phyloP scores from a whole-genome alignment of 2,888 invertebrate species.

The Pseudanteris insignis region DNA sequence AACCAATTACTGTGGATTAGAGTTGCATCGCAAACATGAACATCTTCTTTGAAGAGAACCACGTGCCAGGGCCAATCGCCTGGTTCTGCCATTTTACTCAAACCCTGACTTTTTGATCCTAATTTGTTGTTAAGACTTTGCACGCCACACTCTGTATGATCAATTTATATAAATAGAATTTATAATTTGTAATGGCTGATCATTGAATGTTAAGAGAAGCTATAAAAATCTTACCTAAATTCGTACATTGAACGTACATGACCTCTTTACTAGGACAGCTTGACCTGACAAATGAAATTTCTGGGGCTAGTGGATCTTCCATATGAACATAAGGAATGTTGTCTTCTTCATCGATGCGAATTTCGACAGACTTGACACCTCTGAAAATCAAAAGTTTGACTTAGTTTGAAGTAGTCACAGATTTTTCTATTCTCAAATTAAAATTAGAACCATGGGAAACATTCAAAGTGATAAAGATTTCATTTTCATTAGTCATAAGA shows the following conservation, averaged over 20 bases:
- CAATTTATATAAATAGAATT: not conserved
- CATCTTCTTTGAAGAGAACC: conserved; percentile 81
- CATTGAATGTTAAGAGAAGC: too few species aligned
- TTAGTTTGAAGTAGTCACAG: too few species aligned
- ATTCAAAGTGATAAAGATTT: too few species aligned
- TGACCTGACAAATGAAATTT: conserved; percentile 83
- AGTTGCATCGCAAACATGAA: conserved; percentile 89
- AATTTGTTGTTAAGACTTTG: conserved; percentile 69
- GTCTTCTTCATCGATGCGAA: conserved; percentile 71
- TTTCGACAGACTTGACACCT: conserved; percentile 76
- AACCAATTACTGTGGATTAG: conserved; percentile 85
- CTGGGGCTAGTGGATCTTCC: conserved; percentile 81
- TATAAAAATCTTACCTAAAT: conserved; percentile 78
- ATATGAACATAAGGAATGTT: conserved; percentile 80
- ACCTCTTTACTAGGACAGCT: conserved; percentile 81
- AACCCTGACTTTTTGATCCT: conserved; percentile 67
- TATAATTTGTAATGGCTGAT: too few species aligned
- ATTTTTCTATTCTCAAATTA: not conserved
- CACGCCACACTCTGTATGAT: conserved; percentile 78
- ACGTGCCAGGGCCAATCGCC: conserved; percentile 96
- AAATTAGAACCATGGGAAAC: not conserved
- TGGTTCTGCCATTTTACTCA: conserved; percentile 78
- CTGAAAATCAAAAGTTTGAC: too few species aligned
- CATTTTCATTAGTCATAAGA: too few species aligned
- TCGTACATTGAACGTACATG: conserved; percentile 80